Conservation (phyloP, 2,888 invertebrate genomes). For the Tiliacea aurago region DNA sequence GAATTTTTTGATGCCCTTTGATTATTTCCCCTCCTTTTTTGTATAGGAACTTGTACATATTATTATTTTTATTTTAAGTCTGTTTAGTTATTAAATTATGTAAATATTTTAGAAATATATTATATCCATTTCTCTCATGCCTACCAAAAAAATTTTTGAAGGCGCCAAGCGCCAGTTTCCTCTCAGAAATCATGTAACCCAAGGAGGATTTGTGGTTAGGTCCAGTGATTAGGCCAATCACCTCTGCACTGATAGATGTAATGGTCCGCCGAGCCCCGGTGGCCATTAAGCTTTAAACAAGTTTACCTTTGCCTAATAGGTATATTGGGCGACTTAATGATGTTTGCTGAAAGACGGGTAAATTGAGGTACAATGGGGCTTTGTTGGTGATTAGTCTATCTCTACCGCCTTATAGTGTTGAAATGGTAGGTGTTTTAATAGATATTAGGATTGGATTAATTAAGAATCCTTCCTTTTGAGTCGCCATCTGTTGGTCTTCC, state of each 20-base stretch:
- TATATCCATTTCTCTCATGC: background rate
- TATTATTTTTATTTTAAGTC: too few relatives aligned
- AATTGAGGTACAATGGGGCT: conserved; percentile 7
- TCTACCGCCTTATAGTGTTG: background rate
- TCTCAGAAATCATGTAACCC: background rate
- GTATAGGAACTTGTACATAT: too few relatives aligned
- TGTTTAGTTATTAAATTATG: too few relatives aligned
- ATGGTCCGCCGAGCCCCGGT: conserved; percentile 19
- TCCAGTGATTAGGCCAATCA: conserved; percentile 44
- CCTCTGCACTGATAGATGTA: conserved; percentile 44
- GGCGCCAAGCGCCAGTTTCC: background rate
- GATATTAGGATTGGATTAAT: background rate
- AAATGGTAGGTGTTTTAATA: background rate
- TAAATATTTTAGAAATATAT: too few relatives aligned
- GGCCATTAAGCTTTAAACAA: conserved; percentile 46
- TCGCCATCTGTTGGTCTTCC: too few relatives aligned
- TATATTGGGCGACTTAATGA: conserved; percentile 43
- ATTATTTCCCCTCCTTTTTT: too few relatives aligned
- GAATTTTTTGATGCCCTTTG: too few relatives aligned
- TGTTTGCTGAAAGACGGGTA: conserved; percentile 31
- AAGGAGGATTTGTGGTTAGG: conserved; percentile 24
- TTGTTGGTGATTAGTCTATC: conserved; percentile 11
- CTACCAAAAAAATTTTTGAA: conserved; percentile 1
- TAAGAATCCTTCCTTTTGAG: too few relatives aligned
- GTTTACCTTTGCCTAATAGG: conserved; percentile 43